Evolutionary conservation across 64 coral and sea anemone genomes (phyloP), one percentile per base, ranked within the genome.

Genomic region (Montipora sp.): DNA sequence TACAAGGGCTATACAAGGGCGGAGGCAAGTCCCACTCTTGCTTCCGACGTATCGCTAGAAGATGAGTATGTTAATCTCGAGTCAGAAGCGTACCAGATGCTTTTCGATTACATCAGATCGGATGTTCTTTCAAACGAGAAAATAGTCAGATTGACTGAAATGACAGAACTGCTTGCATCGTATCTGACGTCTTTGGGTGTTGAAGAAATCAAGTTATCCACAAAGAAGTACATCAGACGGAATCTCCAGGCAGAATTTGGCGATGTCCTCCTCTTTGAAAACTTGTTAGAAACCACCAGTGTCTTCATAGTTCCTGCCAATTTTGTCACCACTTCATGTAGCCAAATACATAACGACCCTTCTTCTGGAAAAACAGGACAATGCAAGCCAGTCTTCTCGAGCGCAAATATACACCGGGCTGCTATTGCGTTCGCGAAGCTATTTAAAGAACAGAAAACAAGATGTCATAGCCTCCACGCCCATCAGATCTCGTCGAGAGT

Each of bases 81-180:
- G 79, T 76, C 49, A 45, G 51, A 83, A 55, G 89, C 89, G 75
- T 83, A 91, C 67, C 90, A 91, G 70, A 83, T 83, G 67, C 78
- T 75, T 83, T 91, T 91, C 59, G 90, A 91, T 49, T 76, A 91
- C 69, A 91, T 75, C 66, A 83, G 81, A 84, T 78, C 53, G 51
- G 69, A 85, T 78, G 73, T 92, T 4, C 57, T 92, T 47, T 73
- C 16, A 85, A 85, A 85, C 5, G 59, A 85, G 72, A 85, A 85
- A 85, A 47, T 86, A 51, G 80, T 92, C 18, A 77, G 80, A 49
- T 85, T 92, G 18, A 66, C 81, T 60, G 80, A 86, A 44, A 83
- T 91, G 77, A 75, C 9, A 22, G 68, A 75, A 57, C 27, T 83
- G 47, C 90, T 91, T 81, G 67, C 46, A n/a, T n/a, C n/a, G n/a